Conservation (phyloP, 2,797 vertebrate genomes). For the Karalla daura region DNA sequence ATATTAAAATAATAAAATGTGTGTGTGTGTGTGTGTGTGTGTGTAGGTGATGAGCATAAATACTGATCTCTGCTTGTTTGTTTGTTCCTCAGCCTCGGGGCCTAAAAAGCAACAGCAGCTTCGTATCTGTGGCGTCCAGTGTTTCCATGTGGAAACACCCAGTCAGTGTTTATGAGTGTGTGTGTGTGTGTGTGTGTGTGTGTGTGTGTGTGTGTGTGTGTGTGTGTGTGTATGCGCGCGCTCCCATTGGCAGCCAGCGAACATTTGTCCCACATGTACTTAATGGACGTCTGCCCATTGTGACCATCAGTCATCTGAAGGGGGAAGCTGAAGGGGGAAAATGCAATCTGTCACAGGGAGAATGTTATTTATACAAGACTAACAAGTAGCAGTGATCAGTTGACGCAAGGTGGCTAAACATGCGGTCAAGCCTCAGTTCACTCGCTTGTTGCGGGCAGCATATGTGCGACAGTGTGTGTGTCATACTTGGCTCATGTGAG, state of each 20-base stretch:
- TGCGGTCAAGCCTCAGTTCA: neutral
- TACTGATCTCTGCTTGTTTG: neutral
- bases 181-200: too few species aligned
- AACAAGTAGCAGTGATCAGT: conserved; percentile 15
- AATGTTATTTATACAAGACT: conserved; percentile 10
- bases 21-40: neutral
- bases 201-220: conserved; percentile 8
- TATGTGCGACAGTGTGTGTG: neutral
- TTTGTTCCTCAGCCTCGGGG: neutral
- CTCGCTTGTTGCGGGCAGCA: neutral
- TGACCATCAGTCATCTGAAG: conserved; percentile 38
- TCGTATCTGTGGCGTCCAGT: neutral
- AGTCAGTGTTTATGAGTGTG: neutral
- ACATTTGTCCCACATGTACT: conserved; percentile 31
- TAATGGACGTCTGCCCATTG: conserved; percentile 24
- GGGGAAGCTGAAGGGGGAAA: conserved; percentile 46
- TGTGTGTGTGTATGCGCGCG: neutral
- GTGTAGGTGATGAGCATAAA: neutral
- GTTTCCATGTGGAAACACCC: conserved; percentile 8
- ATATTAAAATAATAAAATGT: neutral
- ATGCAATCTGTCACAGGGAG: conserved; percentile 30
- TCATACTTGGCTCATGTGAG: neutral
- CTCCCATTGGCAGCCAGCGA: neutral
- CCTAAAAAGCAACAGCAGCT: conserved; percentile 1
- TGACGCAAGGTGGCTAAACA: neutral